Base-by-base conservation (phyloP, 1,140 invertebrate genomes). In the Zaprionus capensis region DNA sequence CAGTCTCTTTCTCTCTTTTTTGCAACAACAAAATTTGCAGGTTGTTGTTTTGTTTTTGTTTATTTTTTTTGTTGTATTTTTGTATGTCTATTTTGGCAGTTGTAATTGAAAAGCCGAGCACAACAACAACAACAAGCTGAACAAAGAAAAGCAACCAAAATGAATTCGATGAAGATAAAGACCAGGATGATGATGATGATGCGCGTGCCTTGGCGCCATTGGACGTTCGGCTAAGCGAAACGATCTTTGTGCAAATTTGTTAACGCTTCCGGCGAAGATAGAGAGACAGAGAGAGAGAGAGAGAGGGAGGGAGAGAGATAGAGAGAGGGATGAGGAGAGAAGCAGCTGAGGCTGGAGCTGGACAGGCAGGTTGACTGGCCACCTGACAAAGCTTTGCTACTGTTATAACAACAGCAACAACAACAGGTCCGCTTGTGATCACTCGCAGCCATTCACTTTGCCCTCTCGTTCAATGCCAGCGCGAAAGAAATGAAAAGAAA, bases 121-220 rank as follows among this genome's bases (percentile, higher is more conserved):
- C 7, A 20, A 9, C 20, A 22, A 64, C 17, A 41, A 53, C 58
- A 70, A 51, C 66, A 59, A 44, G 17, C 55, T 55, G 26, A 55
- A 36, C 64, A 34, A 67, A 73, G 55, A 46, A 31, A 38, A 5
- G 22, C 58, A 68, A 61, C 34, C 57, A 57, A 75, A 75, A 70
- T 75, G 67, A 70, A 70, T 70, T 64, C 57, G 59, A 24, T 65
- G 20, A 11, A 22, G 36, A 44, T 65, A 36, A 44, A 46, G 46
- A 59, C 36, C 44, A 24, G 22, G 56, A 73, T 71, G 53, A 58
- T 72, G 28, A 68, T 84, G 76, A 86, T 78, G 83, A 80, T 87
- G 83, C 83, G 83, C 83, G 83, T 87, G 83, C 83, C 77, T 46
- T 55, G 78, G 72, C 84, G 80, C 77, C 77, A 83, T 87, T 87